Evolutionary conservation across 2,113 vertebrate genomes (phyloP), one percentile per base, ranked within the genome.

Genomic region (Mirounga angustirostris): DNA sequence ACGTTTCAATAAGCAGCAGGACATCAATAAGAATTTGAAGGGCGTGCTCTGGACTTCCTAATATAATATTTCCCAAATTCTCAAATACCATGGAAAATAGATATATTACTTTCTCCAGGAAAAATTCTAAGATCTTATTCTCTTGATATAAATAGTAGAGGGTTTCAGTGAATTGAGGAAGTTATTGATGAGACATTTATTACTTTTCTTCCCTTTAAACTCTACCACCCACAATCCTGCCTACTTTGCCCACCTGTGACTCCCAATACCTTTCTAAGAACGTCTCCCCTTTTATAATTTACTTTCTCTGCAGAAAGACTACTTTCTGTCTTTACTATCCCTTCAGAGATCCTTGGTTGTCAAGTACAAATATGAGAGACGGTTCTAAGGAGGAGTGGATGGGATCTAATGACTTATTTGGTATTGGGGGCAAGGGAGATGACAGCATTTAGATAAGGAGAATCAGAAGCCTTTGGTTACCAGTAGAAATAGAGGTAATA

Each of bases 331-430:
- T 80, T 88, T 26, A 36, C 6, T 91, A 12, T 78, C 10, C 16
- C 65, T 90, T 95, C n/a, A 54, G 7, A n/a, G 50, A 89, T 15
- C 7, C 59, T 84, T 84, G 30, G 84, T 93, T 89, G 56, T 89
- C 78, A 79, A 88, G 5, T 65, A 28, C 84, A 94, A 92, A 92
- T 28, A 94, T 56, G 21, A 71, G 19, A 89, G 19, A 69, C 46
- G 56, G 73, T 97, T 96, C 69, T 61, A 86, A 80, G 16, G 56
- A 91, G 78, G 22, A 93, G 33, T 92, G 63, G 71, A 19, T 71
- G 59, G n/a, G 6, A 30, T 26, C 24, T 84, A 78, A 80, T 52
- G 46, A 71, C 15, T 79, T 94, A 71, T 50, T 76, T 90, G 71
- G 65, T 95, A 19, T 15, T 33, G 43, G 16, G 84, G 36, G 14